Base-by-base conservation (phyloP, 64 coral and sea anemone species). In the Anthopleura sola region DNA sequence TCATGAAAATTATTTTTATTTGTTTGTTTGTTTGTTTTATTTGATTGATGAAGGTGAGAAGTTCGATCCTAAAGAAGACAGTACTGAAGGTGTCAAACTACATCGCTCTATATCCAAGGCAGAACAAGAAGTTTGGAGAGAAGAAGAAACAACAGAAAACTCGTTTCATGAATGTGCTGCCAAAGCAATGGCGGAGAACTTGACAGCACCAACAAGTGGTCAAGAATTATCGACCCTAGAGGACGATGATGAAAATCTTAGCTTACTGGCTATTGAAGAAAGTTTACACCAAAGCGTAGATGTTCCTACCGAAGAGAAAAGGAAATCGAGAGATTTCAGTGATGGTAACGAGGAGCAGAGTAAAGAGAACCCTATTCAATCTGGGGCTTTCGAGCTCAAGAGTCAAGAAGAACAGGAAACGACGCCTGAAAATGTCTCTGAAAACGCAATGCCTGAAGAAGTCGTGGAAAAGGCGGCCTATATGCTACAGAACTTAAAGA, bases 21-120 rank as follows among this genome's bases (percentile, higher is more conserved):
- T 16, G 20, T 19, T 56, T 17, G 4, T 19, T 19, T 19, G 9
- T 56, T 56, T 11, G 15, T 21, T 56, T 21, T 23, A 23, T 62
- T 62, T 62, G 11, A 7, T 1, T 62, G n/a, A 7, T 17, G 23
- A 36, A 57, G 49, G 82, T 36, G 51, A 56, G 55, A 20, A 57
- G 34, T 84, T 84, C 55, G 54, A 84, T 57, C 82, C 82, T 56
- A 12, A 55, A 6, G 82, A 84, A 84, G 82, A 57, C 31, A 54
- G 51, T 4, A 84, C 82, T 37, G 54, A 28, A 54, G 82, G 51
- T 58, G 49, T 60, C 24, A 28, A 31, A 37, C 15, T 84, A 31
- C 49, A 84, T 53, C 82, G 49, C 20, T 84, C 82, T 32, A 46
- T 55, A 33, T 84, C 55, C n/a, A 84, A 84, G 50, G 82, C 75